These are phyloP conservation scores for Sinocyclocheilus rhinocerous DNA, from an alignment of 2,113 vertebrate species.

Conservation along the genomic window DNA sequence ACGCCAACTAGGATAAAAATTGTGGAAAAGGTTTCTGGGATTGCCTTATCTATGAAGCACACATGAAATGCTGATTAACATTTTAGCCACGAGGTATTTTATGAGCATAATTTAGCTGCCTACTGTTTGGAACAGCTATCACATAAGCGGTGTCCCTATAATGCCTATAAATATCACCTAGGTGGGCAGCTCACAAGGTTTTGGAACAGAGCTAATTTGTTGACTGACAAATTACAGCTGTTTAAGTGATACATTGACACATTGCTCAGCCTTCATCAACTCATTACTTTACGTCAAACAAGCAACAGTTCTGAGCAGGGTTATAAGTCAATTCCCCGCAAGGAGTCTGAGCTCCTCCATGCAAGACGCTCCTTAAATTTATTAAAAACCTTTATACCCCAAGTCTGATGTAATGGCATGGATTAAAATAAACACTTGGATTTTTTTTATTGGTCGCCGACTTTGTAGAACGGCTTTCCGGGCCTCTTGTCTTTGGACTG, in stretches of 20 bases:
- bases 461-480: constrained; percentile 60
- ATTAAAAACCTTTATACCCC: constrained; percentile 17
- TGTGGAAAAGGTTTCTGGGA: constrained; percentile 38
- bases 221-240: constrained; percentile 18
- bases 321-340: neutral
- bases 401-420: constrained; percentile 2
- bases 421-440: neutral
- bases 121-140: constrained; percentile 5
- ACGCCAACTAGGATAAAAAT: neutral
- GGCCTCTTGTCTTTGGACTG: constrained; percentile 68
- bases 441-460: constrained; percentile 59
- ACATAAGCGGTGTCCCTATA: neutral
- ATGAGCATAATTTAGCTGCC: neutral
- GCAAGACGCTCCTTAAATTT: neutral
- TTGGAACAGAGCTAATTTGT: constrained; percentile 3
- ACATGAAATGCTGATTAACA: constrained; percentile 19
- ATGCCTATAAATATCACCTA: constrained; percentile 10
- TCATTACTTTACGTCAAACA: constrained; percentile 1
- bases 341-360: neutral
- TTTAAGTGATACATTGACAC: neutral
- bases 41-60: neutral
- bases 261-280: neutral
- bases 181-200: neutral
- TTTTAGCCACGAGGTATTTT: constrained; percentile 12
- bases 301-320: constrained; percentile 9